Base-by-base conservation (phyloP, 2,113 vertebrate genomes). In the Chaenogobius annularis region DNA sequence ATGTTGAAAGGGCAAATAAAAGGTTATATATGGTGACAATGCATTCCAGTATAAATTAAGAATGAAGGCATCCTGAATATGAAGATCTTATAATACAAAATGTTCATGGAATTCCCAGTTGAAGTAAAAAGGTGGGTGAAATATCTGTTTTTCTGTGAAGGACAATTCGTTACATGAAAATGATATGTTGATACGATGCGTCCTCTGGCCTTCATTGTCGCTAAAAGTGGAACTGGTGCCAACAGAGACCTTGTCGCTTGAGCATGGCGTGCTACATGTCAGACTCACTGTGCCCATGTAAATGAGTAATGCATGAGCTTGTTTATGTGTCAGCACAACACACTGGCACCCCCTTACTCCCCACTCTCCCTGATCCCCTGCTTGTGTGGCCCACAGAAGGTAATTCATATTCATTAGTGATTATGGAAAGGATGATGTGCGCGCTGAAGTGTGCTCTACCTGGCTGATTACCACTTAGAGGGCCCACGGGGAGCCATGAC, bases 321-420 rank as follows among this genome's bases (percentile, higher is more conserved):
- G 88, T 90, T 90, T 83, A 63, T 84, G 63, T 86, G 89, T 90
- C 82, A 85, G 82, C 83, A 81, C 76, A 76, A 86, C 85, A 82
- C 75, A 8, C 73, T 56, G 80, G 73, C 79, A 73, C 64, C 68
- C 68, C 50, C 70, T 12, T 66, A 2, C 67, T 8, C 56, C 44
- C 19, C 50, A 46, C 44, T 22, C 40, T n/a, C 20, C 67, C 72
- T 13, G 43, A 75, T 81, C 79, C 61, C 70, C 82, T 81, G 72
- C 84, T 72, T 83, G 88, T 88, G 87, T 86, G 85, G 82, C 85
- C 84, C 73, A 58, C 84, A 83, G 90, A 89, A 81, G 88, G 91
- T 80, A 82, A 92, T 93, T 91, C 89, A 92, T 93, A 92, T 93
- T 93, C 90, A 92, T 93, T 92, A 92, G 88, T 66, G 88, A 87